Conservation (phyloP, 1,140 invertebrate genomes). For the Solenopsis fugax region DNA sequence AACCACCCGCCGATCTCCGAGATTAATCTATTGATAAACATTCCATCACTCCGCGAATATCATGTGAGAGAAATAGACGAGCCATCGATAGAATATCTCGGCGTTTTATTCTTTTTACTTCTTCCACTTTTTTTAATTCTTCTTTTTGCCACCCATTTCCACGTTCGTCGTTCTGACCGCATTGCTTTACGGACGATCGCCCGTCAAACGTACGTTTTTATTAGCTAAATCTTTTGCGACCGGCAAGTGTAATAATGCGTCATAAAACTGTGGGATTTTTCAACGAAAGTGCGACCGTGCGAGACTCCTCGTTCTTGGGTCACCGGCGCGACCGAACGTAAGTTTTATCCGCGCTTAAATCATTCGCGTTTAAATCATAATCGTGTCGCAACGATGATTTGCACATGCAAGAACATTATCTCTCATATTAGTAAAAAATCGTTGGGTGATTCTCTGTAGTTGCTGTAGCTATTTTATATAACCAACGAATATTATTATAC, state of each 20-base stretch:
- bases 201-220: constrained; percentile 68
- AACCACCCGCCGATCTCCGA: constrained; percentile 77
- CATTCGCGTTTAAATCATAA: not conserved
- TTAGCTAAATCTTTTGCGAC: constrained; percentile 71
- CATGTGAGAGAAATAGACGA: constrained; percentile 75
- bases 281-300: constrained; percentile 23
- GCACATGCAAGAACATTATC: not conserved
- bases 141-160: constrained; percentile 60
- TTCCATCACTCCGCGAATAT: constrained; percentile 79
- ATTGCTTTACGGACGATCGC: constrained; percentile 69
- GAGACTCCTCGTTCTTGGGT: not conserved
- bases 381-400: not conserved
- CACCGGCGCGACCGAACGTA: not conserved
- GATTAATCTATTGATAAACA: constrained; percentile 83
- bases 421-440: not conserved
- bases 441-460: not conserved
- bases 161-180: constrained; percentile 69
- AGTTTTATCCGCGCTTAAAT: not conserved
- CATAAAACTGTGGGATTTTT: constrained; percentile 61
- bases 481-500: constrained; percentile 19
- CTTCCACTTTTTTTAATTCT: constrained; percentile 16
- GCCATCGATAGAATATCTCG: constrained; percentile 74
- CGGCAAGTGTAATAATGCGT: constrained; percentile 68
- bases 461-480: not conserved
- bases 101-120: constrained; percentile 51